Conservation (phyloP, 2,113 vertebrate species). For the Hemiscyllium ocellatum region DNA sequence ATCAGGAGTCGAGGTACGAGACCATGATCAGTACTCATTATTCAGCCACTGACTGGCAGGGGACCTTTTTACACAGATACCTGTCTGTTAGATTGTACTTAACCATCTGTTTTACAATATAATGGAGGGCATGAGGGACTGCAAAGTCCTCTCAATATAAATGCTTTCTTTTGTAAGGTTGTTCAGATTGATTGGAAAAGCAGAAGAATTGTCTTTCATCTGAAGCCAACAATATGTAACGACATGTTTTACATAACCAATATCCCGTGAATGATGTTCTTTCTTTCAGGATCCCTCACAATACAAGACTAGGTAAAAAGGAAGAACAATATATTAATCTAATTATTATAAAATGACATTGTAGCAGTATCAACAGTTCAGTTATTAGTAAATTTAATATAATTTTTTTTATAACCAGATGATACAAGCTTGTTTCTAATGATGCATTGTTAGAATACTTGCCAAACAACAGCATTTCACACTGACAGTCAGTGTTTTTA, state of each 20-base stretch:
- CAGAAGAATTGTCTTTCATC: not conserved
- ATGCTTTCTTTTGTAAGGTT: not conserved
- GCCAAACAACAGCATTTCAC: not conserved
- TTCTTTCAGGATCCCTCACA: not conserved
- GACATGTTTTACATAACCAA: conserved; percentile 3
- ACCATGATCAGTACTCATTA: not conserved
- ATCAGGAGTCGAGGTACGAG: not conserved
- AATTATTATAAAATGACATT: not conserved
- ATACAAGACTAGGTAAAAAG: not conserved
- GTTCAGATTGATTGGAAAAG: not conserved
- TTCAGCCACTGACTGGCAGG: not conserved
- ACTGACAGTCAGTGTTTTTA: not conserved
- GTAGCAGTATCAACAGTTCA: not conserved
- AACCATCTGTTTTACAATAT: not conserved
- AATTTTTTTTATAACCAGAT: not conserved
- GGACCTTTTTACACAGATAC: not conserved
- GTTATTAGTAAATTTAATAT: not conserved
- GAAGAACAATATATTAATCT: not conserved
- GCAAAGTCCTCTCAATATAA: not conserved
- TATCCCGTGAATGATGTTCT: not conserved
- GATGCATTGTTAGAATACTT: not conserved
- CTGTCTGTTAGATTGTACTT: not conserved
- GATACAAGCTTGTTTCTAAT: not conserved
- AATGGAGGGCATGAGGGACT: not conserved
- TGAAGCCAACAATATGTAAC: not conserved